Evolutionary conservation across 2,888 invertebrate species (phyloP), one percentile per base, ranked within the genome.

Genomic region (Dastarcus helophoroides): DNA sequence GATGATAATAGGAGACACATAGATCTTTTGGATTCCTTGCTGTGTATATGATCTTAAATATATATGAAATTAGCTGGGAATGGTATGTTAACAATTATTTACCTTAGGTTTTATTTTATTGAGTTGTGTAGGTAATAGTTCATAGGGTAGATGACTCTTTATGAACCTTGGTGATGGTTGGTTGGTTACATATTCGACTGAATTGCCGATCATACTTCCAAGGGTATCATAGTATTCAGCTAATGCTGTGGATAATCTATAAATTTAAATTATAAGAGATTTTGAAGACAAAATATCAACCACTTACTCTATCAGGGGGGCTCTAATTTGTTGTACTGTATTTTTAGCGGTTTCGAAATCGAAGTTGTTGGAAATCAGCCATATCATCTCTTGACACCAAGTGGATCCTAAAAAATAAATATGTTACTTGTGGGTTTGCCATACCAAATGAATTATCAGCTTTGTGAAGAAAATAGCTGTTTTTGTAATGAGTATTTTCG

Each of bases 381-480:
- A 93, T 2, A 85, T 75, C 77, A 93, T 88, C 65, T 93, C 91
- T 53, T 90, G 89, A 1, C 82, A 76, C 91, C 91, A 93, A 1
- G 91, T 91, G 12, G 90, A 90, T 8, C 84, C 83, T 83, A 38
- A 14, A 48, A n/a, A n/a, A n/a, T n/a, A n/a, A n/a, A n/a, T n/a
- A n/a, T n/a, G n/a, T n/a, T n/a, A n/a, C n/a, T n/a, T n/a, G n/a
- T n/a, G n/a, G n/a, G n/a, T n/a, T n/a, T n/a, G n/a, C n/a, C n/a
- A n/a, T n/a, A n/a, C n/a, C n/a, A n/a, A n/a, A n/a, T n/a, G n/a
- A n/a, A n/a, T n/a, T n/a, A n/a, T n/a, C n/a, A n/a, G n/a, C n/a
- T n/a, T n/a, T n/a, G n/a, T n/a, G n/a, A n/a, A n/a, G n/a, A n/a
- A n/a, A n/a, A n/a, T n/a, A n/a, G n/a, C n/a, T n/a, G n/a, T n/a